phyloP scores from a whole-genome alignment of 2,797 vertebrate species.

The Pangasius krempfi region DNA sequence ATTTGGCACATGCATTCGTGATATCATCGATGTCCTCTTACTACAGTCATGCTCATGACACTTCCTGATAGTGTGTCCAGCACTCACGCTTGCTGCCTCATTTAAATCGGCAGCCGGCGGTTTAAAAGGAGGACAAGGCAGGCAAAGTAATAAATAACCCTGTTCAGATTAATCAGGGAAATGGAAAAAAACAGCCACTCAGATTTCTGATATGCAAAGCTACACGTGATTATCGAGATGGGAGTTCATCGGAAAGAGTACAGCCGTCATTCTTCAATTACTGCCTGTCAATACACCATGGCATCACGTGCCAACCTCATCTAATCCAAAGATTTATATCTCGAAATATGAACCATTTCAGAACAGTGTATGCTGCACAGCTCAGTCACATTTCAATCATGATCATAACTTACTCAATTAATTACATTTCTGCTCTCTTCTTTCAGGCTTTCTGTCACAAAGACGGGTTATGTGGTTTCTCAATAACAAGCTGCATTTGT shows the following conservation, averaged over 20 bases:
- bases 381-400: not conserved
- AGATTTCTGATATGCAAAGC: constrained; percentile 55
- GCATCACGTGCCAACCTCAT: not conserved
- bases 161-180: constrained; percentile 21
- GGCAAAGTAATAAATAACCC: constrained; percentile 25
- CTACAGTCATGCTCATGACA: constrained; percentile 36
- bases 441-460: not conserved
- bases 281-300: constrained; percentile 9
- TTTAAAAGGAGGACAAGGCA: constrained; percentile 33
- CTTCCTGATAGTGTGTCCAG: constrained; percentile 38
- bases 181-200: constrained; percentile 41
- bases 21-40: constrained; percentile 42
- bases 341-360: not conserved
- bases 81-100: constrained; percentile 34
- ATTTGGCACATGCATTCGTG: not conserved
- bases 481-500: not conserved
- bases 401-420: not conserved
- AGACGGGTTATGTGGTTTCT: not conserved
- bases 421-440: not conserved
- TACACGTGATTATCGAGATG: not conserved
- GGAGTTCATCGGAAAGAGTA: constrained; percentile 27
- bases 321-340: not conserved
- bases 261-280: constrained; percentile 55
- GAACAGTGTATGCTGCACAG: too few relatives aligned
- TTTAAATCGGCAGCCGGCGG: constrained; percentile 43